phyloP scores from a whole-genome alignment of 2,113 vertebrate genomes.

The Lepisosteus osseus region DNA sequence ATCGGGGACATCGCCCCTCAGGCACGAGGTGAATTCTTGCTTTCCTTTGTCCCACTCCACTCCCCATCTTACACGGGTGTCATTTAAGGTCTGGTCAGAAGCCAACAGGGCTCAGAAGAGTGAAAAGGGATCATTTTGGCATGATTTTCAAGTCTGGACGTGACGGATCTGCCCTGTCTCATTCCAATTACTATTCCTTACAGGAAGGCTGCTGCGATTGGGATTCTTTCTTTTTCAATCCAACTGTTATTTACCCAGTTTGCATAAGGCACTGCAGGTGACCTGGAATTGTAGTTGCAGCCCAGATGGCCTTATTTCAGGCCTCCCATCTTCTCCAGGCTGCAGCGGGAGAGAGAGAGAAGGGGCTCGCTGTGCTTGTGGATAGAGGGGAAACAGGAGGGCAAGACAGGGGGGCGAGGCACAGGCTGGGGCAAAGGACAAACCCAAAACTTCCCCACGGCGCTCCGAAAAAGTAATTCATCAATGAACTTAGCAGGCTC shows the following conservation, averaged over 20 bases:
- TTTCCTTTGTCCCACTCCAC: no score
- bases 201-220: no score
- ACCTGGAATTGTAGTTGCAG: conserved; percentile 12
- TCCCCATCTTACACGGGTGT: not conserved
- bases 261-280: conserved; percentile 12
- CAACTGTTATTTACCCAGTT: no score
- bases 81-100: not conserved
- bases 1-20: no score
- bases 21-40: no score
- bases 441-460: not conserved
- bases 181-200: no score
- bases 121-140: not conserved
- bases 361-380: conserved; percentile 3
- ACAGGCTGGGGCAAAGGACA: not conserved
- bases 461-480: no score
- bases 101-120: not conserved
- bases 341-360: conserved; percentile 18
- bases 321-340: conserved; percentile 25
- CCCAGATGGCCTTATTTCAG: conserved; percentile 29
- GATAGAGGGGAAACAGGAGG: not conserved
- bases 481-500: conserved; percentile 77
- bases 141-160: not conserved
- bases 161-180: no score
- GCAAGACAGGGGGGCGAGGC: not conserved
- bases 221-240: no score